Evolutionary conservation across 2,888 invertebrate species (phyloP).

Genomic region (Eupithecia subumbrata): DNA sequence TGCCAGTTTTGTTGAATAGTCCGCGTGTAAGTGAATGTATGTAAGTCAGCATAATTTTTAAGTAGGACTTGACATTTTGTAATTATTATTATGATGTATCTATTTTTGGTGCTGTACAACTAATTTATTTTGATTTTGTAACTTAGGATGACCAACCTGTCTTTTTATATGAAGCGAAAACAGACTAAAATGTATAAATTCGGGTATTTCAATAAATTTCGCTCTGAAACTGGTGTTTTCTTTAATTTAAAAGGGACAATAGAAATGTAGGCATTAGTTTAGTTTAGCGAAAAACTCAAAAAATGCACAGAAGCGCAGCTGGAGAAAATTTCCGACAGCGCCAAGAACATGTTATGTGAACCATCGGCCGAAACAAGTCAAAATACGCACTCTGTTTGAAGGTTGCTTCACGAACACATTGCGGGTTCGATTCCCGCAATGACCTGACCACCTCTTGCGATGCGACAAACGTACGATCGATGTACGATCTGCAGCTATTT

Average conservation of each 20-base stretch:
- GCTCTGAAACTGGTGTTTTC: constrained; percentile 67
- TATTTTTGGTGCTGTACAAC: constrained; percentile 82
- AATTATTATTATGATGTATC: constrained; percentile 70
- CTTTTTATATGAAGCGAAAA: constrained; percentile 76
- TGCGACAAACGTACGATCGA: too few species aligned
- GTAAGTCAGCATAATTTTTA: constrained; percentile 54
- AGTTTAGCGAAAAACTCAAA: too few species aligned
- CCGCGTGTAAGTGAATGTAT: constrained; percentile 33
- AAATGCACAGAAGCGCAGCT: too few species aligned
- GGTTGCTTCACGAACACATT: too few species aligned
- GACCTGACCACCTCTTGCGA: too few species aligned
- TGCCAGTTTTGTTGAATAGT: constrained; percentile 17
- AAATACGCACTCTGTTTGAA: too few species aligned
- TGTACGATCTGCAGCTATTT: too few species aligned
- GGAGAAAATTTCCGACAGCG: too few species aligned
- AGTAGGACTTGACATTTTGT: constrained; percentile 62
- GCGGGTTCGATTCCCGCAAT: too few species aligned
- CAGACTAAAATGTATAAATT: constrained; percentile 76
- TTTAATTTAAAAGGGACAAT: constrained; percentile 43
- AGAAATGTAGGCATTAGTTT: background rate
- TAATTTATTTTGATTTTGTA: constrained; percentile 79
- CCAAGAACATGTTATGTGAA: too few species aligned
- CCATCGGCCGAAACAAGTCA: too few species aligned
- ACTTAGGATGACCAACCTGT: constrained; percentile 68
- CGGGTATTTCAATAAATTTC: constrained; percentile 79